phyloP scores from a whole-genome alignment of 2,888 invertebrate genomes.

The Drosophila suboccidentalis region DNA sequence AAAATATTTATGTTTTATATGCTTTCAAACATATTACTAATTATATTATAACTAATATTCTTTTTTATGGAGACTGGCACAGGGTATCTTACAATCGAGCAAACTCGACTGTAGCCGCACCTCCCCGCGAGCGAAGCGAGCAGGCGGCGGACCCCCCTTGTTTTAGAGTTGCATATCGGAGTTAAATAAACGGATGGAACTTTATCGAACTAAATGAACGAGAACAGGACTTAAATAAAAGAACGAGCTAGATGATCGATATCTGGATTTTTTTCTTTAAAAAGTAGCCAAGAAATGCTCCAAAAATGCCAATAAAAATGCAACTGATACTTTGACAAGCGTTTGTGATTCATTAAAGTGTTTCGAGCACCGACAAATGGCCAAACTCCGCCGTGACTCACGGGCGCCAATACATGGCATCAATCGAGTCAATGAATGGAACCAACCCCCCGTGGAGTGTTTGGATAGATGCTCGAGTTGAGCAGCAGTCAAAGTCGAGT shows the following conservation, averaged over 20 bases:
- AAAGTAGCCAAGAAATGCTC: background rate
- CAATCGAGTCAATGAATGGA: constrained; percentile 16
- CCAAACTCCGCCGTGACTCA: constrained; percentile 50
- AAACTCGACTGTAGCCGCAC: no score
- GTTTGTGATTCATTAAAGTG: constrained; percentile 56
- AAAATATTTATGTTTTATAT: no score
- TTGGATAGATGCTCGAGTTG: constrained; percentile 9
- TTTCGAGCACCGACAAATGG: constrained; percentile 2
- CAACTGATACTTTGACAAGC: constrained; percentile 44
- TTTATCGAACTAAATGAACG: background rate
- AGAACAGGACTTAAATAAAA: no score
- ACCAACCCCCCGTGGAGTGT: constrained; percentile 53
- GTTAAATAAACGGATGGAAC: background rate
- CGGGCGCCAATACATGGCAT: constrained; percentile 9
- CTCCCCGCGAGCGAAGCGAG: no score
- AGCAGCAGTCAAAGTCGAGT: constrained; percentile 11
- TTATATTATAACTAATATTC: no score
- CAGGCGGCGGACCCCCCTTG: no score
- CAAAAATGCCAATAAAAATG: constrained; percentile 28
- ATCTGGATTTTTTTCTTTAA: no score
- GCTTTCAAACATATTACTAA: no score
- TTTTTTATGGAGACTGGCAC: no score
- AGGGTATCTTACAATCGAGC: no score
- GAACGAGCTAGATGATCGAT: no score
- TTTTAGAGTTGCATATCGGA: background rate